Conservation (phyloP, 2,113 vertebrate genomes). For the Myrmophylax atrothorax region DNA sequence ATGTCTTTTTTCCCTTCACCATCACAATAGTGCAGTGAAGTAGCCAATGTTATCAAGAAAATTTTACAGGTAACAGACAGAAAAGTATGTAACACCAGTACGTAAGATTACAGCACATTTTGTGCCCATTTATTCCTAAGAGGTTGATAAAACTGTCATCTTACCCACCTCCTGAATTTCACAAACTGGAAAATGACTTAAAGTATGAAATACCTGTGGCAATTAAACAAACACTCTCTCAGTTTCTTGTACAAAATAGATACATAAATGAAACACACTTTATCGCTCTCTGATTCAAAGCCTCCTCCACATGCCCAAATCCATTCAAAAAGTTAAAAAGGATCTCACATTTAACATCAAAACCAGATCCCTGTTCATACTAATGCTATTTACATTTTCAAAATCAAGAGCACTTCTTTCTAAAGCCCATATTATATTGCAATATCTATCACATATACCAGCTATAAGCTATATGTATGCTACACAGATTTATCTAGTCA, state of each 20-base stretch:
- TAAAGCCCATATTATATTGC: background rate
- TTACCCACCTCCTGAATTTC: background rate
- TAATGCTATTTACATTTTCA: background rate
- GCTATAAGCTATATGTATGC: background rate
- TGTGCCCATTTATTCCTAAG: background rate
- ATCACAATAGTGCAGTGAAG: background rate
- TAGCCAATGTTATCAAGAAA: background rate
- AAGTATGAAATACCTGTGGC: background rate
- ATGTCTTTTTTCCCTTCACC: background rate
- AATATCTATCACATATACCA: background rate
- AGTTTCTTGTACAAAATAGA: background rate
- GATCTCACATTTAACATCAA: background rate
- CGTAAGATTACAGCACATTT: background rate
- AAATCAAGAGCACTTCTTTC: background rate
- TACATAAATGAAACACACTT: background rate
- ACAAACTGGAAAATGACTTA: background rate
- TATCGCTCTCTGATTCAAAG: background rate
- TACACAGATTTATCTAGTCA: background rate
- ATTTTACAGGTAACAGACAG: background rate
- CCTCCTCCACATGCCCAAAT: background rate
- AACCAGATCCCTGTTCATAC: background rate
- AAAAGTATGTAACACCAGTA: background rate
- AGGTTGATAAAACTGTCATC: background rate
- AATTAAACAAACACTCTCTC: background rate
- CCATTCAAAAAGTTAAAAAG: background rate